Base-by-base conservation (phyloP, 2,888 invertebrate genomes). In the Harpagoxenus sublaevis region DNA sequence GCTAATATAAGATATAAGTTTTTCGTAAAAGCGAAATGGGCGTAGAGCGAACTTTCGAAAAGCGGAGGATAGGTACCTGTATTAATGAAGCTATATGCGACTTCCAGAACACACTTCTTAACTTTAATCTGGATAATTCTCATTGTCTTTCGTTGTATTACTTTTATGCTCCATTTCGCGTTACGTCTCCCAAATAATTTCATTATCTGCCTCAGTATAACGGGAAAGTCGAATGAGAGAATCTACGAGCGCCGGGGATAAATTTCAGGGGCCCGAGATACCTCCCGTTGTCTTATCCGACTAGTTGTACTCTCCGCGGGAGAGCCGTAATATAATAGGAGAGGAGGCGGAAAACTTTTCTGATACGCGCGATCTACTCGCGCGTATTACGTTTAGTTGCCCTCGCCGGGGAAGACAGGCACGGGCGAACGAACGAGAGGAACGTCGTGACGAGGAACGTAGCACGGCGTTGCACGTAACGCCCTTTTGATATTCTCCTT, bases 401-500 rank as follows among this genome's bases (percentile, higher is more conserved):
- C 12, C 55, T 55, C 78, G 60, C 53, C 8, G 78, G 45, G 31
- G 42, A 15, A 28, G 42, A 5, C n/a, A n/a, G 51, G 51, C 31
- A 15, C n/a, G 66, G n/a, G 10, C 42, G 68, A 23, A 23, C 73
- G 71, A 57, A 23, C 10, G 42, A 9, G 42, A 15, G 55, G n/a
- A 28, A 6, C 60, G 35, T 6, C 73, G 74, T 23, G 74, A 57
- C 73, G 74, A 23, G 60, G 8, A 78, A 45, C 73, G 55, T 84
- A 74, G 88, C 79, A 66, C 75, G 71, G 68, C 42, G 42, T 9
- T n/a, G 78, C 75, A 68, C 66, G 84, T 88, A 89, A 89, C 87
- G 87, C 85, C 62, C 85, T 89, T 87, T 89, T 87, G 85, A 89
- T 90, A 89, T 90, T 90, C 89, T 73, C 51, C 87, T 60, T 83